Evolutionary conservation across 2,797 vertebrate genomes (phyloP).

Genomic region (Neosilurus hyrtlii): DNA sequence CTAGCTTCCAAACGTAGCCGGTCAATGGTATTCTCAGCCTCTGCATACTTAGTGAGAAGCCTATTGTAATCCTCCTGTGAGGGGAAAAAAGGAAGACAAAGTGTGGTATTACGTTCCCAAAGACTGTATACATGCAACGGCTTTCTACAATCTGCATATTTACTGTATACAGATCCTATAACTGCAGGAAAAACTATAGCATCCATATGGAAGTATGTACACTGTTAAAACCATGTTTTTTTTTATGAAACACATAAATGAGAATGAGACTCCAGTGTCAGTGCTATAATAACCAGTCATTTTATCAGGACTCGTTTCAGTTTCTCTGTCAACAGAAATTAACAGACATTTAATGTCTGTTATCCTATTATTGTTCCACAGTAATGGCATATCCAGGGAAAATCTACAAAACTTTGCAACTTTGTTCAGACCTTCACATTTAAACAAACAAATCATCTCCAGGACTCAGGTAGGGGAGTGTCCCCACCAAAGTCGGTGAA

Average conservation of each 20-base stretch:
- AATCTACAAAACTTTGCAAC: no score
- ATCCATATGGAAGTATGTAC: no score
- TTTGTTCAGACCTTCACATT: no score
- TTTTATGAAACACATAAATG: no score
- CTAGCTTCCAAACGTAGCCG: conserved; percentile 87
- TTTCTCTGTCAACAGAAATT: background rate
- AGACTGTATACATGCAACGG: background rate
- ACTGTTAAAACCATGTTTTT: no score
- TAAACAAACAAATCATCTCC: no score
- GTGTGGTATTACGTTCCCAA: background rate
- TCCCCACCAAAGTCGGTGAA: no score
- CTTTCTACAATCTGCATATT: background rate
- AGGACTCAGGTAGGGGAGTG: no score
- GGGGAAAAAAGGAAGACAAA: conserved; percentile 22
- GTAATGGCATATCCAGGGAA: no score
- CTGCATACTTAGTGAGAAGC: conserved; percentile 90
- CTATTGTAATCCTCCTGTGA: conserved; percentile 86
- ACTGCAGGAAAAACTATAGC: background rate
- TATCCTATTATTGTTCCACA: no score
- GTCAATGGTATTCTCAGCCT: conserved; percentile 94
- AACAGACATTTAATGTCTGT: no score
- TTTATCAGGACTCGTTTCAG: background rate
- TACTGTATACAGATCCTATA: background rate
- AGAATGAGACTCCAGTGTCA: background rate
- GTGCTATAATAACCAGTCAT: background rate